phyloP scores from a whole-genome alignment of 2,113 vertebrate genomes.

The Acanthisitta chloris region DNA sequence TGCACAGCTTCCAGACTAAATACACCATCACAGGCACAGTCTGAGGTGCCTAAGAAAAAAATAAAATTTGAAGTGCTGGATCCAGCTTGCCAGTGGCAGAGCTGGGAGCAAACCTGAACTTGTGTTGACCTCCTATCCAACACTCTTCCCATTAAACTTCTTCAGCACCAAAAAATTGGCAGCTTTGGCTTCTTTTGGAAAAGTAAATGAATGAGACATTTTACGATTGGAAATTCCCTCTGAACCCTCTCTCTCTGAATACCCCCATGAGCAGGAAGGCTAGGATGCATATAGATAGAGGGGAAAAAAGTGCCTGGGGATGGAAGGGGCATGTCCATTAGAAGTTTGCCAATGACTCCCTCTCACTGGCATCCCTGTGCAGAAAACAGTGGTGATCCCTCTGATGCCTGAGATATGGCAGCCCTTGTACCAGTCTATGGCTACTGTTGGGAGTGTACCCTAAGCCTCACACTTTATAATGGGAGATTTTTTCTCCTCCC shows the following conservation, averaged over 20 bases:
- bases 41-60: background rate
- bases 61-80: background rate
- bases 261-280: background rate
- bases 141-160: background rate
- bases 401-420: background rate
- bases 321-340: rapidly evolving
- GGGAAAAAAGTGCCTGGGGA: background rate
- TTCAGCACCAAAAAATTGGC: background rate
- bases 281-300: background rate
- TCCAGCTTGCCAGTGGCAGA: background rate
- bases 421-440: background rate
- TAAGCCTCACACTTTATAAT: background rate
- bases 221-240: background rate
- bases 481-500: background rate
- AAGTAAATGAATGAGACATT: background rate
- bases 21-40: background rate
- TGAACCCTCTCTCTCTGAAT: background rate
- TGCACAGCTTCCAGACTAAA: background rate
- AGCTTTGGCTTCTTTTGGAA: background rate
- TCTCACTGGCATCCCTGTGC: background rate
- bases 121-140: background rate
- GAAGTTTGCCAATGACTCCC: background rate
- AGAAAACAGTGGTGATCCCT: background rate
- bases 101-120: background rate
- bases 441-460: rapidly evolving